Percentiles rank a stretch among this genome's conserved stretches.
These are phyloP conservation scores for Onchidella celtica DNA, from an alignment of 2,888 invertebrate species.

Conservation along the genomic window DNA sequence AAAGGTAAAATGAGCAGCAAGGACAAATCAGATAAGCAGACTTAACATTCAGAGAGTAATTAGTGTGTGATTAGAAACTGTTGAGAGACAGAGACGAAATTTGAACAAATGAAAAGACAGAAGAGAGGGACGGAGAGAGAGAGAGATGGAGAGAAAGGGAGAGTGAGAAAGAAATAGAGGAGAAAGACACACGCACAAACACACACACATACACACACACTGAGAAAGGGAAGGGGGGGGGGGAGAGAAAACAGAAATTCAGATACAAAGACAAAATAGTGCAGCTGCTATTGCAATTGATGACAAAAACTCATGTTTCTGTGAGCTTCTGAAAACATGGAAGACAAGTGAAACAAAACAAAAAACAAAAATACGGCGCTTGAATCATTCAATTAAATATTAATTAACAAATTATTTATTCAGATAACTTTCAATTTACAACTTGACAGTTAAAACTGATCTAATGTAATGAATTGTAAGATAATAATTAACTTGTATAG, in stretches of 20 bases:
- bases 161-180: no score
- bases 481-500: no score
- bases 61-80: no score
- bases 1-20: background rate
- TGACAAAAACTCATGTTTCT: background rate
- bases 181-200: no score
- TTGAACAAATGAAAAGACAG: background rate
- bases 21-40: background rate
- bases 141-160: no score
- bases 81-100: background rate
- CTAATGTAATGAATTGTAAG: no score
- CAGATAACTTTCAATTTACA: no score
- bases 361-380: background rate
- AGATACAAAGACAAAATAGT: background rate
- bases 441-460: no score
- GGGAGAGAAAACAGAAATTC: background rate
- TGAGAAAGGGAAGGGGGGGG: background rate
- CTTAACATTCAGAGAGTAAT: no score
- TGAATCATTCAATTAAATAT: no score
- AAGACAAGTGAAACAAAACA: background rate
- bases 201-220: background rate
- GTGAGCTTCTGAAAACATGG: background rate
- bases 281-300: background rate
- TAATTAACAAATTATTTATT: no score
- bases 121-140: no score